These are phyloP conservation scores for Chydorus sphaericus DNA, from an alignment of 2,888 invertebrate species.

Conservation along the genomic window DNA sequence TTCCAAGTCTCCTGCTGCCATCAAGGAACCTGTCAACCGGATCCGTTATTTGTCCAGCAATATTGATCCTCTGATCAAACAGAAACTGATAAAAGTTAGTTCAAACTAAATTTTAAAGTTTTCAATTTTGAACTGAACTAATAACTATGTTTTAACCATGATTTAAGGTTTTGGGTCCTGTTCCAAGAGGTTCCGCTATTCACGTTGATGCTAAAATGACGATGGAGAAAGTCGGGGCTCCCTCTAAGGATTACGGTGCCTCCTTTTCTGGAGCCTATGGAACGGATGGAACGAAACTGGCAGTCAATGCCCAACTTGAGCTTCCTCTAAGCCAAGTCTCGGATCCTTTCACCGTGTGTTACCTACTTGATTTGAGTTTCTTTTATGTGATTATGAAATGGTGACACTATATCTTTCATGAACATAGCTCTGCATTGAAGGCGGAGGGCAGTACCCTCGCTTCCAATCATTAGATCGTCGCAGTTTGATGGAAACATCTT, in stretches of 20 bases:
- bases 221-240: not conserved
- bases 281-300: constrained; percentile 1
- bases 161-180: constrained; percentile 2
- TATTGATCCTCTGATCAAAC: not conserved
- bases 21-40: not conserved
- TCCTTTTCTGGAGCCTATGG: constrained; percentile 6
- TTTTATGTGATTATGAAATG: not conserved
- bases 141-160: not conserved
- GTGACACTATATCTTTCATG: not conserved
- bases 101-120: no score
- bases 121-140: not conserved
- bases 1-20: not conserved
- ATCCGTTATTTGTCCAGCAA: not conserved
- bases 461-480: not conserved
- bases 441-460: not conserved
- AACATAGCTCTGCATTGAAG: constrained; percentile 1
- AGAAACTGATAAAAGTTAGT: not conserved
- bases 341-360: not conserved
- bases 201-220: not conserved
- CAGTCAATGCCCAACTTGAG: not conserved
- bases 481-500: not conserved
- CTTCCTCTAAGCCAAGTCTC: not conserved
- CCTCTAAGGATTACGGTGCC: not conserved
- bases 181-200: constrained; percentile 6
- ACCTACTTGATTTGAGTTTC: no score